phyloP scores from a whole-genome alignment of 2,113 vertebrate species.

The Cyanoramphus novaezelandiae region DNA sequence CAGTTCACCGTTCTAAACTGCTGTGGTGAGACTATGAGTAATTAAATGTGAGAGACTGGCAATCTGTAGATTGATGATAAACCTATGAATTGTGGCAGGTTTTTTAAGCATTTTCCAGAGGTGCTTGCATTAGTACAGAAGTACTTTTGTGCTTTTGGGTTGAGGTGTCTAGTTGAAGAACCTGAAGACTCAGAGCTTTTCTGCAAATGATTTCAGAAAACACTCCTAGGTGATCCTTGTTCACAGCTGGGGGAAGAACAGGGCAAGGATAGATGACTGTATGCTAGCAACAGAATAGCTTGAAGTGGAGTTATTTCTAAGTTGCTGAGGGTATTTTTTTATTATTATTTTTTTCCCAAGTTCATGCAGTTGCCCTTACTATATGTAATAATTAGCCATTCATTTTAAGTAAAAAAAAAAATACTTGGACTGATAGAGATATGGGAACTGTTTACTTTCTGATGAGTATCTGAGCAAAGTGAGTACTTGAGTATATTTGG shows the following conservation, averaged over 20 bases:
- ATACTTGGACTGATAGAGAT: not conserved
- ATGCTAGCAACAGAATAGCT: not conserved
- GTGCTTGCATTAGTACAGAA: not conserved
- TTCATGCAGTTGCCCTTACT: not conserved
- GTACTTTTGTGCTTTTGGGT: not conserved
- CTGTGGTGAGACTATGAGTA: not conserved
- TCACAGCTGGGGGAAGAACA: not conserved
- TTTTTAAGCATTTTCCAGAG: not conserved
- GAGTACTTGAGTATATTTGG: not conserved
- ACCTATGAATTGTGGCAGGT: not conserved
- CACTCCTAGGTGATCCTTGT: not conserved
- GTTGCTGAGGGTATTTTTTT: not conserved
- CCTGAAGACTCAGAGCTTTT: not conserved
- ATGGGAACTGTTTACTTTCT: not conserved
- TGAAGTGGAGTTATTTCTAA: not conserved
- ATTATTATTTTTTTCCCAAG: not conserved
- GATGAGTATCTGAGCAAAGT: not conserved
- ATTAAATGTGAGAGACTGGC: not conserved
- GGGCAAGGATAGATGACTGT: not conserved
- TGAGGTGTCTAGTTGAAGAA: not conserved
- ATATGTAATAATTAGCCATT: not conserved
- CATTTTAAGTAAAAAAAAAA: not conserved
- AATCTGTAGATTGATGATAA: not conserved
- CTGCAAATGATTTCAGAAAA: not conserved
- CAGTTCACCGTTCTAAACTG: not conserved